These are phyloP conservation scores for Cydia strobilella DNA, from an alignment of 1,140 invertebrate species.

Conservation along the genomic window DNA sequence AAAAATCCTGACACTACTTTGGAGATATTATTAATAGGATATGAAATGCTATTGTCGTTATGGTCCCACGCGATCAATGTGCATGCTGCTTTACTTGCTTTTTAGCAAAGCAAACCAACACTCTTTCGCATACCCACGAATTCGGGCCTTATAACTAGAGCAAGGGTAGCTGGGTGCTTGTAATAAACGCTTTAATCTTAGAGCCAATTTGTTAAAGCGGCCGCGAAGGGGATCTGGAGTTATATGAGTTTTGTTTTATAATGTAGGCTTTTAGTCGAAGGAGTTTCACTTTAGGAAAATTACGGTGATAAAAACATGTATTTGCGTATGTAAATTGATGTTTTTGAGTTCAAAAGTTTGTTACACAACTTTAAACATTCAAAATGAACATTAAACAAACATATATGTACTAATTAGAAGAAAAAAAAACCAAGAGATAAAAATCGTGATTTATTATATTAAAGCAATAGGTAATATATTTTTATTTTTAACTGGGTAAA, in stretches of 20 bases:
- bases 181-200: slow-evolving; percentile 31
- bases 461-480: no score
- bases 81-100: neutral
- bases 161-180: slow-evolving; percentile 18
- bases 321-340: neutral
- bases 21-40: no score
- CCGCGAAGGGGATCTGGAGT: neutral
- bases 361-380: no score
- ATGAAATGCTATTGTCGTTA: neutral
- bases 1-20: no score
- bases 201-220: slow-evolving; percentile 27
- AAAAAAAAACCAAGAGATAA: no score
- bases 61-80: no score
- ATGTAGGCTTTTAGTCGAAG: slow-evolving; percentile 16
- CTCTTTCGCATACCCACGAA: slow-evolving; percentile 21
- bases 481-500: no score
- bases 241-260: slow-evolving; percentile 15
- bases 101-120: neutral
- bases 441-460: no score
- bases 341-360: no score
- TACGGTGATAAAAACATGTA: neutral
- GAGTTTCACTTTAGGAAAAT: slow-evolving; percentile 13
- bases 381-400: no score
- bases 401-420: no score
- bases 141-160: slow-evolving; percentile 24